These are phyloP conservation scores for Triplophysa dalaica DNA, from an alignment of 2,113 vertebrate genomes.

Conservation along the genomic window DNA sequence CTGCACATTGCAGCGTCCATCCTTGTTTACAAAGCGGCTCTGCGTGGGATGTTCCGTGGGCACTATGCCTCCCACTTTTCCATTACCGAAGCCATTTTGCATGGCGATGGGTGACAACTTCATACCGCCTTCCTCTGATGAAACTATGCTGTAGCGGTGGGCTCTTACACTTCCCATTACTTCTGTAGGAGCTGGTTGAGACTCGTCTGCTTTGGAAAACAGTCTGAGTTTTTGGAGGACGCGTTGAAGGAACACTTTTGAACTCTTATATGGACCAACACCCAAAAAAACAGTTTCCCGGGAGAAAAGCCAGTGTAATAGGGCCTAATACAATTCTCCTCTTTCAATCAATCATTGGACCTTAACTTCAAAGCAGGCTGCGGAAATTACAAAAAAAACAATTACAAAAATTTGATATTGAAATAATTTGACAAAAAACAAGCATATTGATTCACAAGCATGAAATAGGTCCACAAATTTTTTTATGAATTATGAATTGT, in stretches of 20 bases:
- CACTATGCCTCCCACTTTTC: slow-evolving; percentile 85
- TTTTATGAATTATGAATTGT: not conserved
- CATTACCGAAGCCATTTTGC: slow-evolving; percentile 91
- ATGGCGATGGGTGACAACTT: slow-evolving; percentile 88
- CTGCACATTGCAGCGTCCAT: slow-evolving; percentile 95
- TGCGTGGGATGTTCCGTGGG: slow-evolving; percentile 81
- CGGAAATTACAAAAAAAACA: not conserved
- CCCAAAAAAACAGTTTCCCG: slow-evolving; percentile 55
- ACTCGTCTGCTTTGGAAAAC: slow-evolving; percentile 92
- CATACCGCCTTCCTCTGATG: slow-evolving; percentile 94
- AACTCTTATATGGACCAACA: slow-evolving; percentile 80
- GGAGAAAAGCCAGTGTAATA: not conserved
- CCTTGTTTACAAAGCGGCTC: slow-evolving; percentile 93
- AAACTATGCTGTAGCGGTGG: slow-evolving; percentile 97
- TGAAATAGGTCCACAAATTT: too few species aligned
- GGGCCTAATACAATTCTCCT: not conserved
- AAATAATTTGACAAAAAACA: not conserved
- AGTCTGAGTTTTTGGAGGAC: slow-evolving; percentile 97
- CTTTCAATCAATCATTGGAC: not conserved
- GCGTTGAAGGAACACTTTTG: slow-evolving; percentile 99
- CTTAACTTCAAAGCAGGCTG: not conserved
- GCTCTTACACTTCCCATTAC: slow-evolving; percentile 95
- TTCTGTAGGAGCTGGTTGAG: slow-evolving; percentile 82
- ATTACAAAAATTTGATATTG: too few species aligned
- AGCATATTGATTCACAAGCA: not conserved